Evolutionary conservation across 2,888 invertebrate genomes (phyloP).

Genomic region (Lasioglossum oenotherae): DNA sequence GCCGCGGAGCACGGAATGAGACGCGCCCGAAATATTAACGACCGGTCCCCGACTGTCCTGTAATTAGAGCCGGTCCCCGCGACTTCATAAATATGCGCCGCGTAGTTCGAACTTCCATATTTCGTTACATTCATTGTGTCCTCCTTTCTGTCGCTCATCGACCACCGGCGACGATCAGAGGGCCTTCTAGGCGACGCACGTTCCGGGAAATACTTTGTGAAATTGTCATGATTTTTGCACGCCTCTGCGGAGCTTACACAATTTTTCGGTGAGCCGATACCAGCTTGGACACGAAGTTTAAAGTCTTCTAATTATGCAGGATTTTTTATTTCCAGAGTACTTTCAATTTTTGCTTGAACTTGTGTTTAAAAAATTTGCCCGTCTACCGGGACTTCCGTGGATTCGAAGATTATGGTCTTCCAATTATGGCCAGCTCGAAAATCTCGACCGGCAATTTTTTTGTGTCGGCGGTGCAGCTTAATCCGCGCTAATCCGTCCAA

Average conservation of each 20-base stretch:
- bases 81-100: constrained; percentile 5
- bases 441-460: neutral
- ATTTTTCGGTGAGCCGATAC: neutral
- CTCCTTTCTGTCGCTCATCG: neutral
- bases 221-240: neutral
- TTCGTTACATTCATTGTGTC: neutral
- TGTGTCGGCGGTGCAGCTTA: neutral
- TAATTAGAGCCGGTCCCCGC: neutral
- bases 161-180: neutral
- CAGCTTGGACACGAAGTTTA: neutral
- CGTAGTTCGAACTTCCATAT: neutral
- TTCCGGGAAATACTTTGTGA: neutral
- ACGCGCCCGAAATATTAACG: constrained; percentile 18
- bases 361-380: neutral
- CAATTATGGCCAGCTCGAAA: neutral
- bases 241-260: neutral
- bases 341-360: neutral
- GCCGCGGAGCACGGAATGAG: neutral
- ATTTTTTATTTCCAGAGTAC: neutral
- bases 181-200: neutral
- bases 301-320: neutral
- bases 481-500: constrained; percentile 17
- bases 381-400: neutral
- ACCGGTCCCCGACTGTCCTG: neutral
- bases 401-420: neutral